Evolutionary conservation across 2,797 vertebrate genomes (phyloP).

Genomic region (Melanotaenia parkinsoni): DNA sequence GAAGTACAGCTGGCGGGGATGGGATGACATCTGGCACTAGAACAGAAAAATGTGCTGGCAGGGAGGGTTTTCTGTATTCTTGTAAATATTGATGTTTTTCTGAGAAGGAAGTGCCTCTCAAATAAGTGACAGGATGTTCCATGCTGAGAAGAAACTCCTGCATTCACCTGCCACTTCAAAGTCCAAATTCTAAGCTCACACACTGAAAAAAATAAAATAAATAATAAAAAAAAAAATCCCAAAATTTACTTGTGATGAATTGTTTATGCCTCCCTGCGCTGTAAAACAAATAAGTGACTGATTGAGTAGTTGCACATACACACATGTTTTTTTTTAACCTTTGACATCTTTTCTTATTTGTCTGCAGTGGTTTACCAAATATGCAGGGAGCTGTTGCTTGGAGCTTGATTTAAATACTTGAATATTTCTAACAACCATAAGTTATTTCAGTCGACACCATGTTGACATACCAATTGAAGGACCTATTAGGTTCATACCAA

Average conservation of each 20-base stretch:
- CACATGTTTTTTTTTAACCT: constrained; percentile 10
- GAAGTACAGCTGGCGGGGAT: constrained; percentile 69
- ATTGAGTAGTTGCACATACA: constrained; percentile 2
- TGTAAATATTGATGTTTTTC: constrained; percentile 84
- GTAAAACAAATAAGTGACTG: constrained; percentile 24
- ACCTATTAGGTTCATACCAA: background rate
- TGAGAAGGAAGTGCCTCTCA: constrained; percentile 70
- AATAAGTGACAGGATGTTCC: constrained; percentile 71
- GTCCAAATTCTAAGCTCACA: constrained; percentile 25
- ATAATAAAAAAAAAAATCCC: too few species aligned
- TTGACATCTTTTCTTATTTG: constrained; percentile 3
- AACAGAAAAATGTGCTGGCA: constrained; percentile 59
- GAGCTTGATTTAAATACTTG: background rate
- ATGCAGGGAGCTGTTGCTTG: background rate
- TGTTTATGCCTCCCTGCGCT: constrained; percentile 13
- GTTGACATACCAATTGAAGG: background rate
- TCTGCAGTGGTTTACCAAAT: background rate
- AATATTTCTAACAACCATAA: constrained; percentile 21
- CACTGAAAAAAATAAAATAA: constrained; percentile 12
- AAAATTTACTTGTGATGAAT: constrained; percentile 38
- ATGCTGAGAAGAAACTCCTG: constrained; percentile 55
- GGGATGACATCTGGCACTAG: constrained; percentile 64
- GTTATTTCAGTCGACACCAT: constrained; percentile 21
- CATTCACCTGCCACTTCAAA: constrained; percentile 63
- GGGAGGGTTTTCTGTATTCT: constrained; percentile 62